Evolutionary conservation across 2,888 invertebrate genomes (phyloP), one percentile per base, ranked within the genome.

Genomic region (Leptinotarsa juncta): DNA sequence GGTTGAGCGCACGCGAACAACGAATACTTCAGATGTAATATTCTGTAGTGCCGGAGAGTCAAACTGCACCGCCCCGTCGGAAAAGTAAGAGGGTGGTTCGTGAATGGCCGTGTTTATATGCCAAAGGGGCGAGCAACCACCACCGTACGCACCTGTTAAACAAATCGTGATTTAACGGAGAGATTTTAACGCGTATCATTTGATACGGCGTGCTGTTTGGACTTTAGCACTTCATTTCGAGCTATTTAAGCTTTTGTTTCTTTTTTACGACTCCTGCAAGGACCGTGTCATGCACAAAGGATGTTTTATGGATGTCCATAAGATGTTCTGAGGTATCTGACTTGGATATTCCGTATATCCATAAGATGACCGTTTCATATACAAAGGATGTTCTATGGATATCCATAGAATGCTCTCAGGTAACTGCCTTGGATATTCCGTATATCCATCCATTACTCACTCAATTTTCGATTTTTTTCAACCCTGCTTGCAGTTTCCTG

Each of bases 31-130:
- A 84, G 81, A 82, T 85, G 84, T 84, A 84, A 84, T 84, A 83
- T 81, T 84, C 84, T 85, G 83, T 85, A 85, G 85, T 84, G 84
- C 78, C 81, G 83, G 77, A 83, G 84, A 85, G 84, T 84, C 84
- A 85, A 85, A 84, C 83, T 83, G 83, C 80, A 42, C 82, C 81
- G 79, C 81, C 79, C 75, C 75, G 73, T 49, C 55, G 69, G 57
- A 77, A 73, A 67, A 67, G 73, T 80, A 79, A 81, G 81, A 81
- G 81, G 81, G 80, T 79, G 78, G 75, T 69, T 67, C 75, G 74
- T 82, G 83, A 82, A 82, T 82, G 79, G 81, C 77, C 74, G 79
- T 83, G 82, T 85, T 84, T 84, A 82, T 82, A 81, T 78, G 82
- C 78, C 74, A 79, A 83, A 81, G 81, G 84, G 83, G 84, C 82